These are phyloP conservation scores for Pelobates cultripes DNA, from an alignment of 2,797 vertebrate species.

Conservation along the genomic window DNA sequence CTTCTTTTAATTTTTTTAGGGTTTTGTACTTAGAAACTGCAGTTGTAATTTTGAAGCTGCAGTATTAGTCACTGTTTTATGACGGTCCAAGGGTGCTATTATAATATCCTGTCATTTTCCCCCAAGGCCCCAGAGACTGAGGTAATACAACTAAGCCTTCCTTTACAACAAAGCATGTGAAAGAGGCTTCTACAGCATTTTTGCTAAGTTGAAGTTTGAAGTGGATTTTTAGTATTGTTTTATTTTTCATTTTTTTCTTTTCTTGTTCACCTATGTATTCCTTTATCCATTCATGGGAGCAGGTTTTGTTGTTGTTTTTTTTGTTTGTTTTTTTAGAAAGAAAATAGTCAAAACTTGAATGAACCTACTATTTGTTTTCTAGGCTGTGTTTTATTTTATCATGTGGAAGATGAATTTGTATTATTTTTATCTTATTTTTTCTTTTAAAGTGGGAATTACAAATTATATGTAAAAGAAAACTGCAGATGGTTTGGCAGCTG, in stretches of 20 bases:
- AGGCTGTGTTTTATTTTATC: slow-evolving; percentile 83
- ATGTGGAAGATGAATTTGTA: slow-evolving; percentile 69
- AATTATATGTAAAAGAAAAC: slow-evolving; percentile 47
- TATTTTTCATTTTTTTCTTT: slow-evolving; percentile 72
- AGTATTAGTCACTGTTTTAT: slow-evolving; percentile 77
- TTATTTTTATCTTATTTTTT: slow-evolving; percentile 61
- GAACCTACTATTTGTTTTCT: slow-evolving; percentile 74
- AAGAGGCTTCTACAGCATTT: slow-evolving; percentile 78
- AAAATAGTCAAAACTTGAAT: slow-evolving; percentile 80
- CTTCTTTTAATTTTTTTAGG: slow-evolving; percentile 71
- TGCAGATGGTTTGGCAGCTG: slow-evolving; percentile 76
- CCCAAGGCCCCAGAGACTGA: slow-evolving; percentile 74
- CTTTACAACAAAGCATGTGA: slow-evolving; percentile 70
- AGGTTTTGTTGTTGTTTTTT: slow-evolving; percentile 66
- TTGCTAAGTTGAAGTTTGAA: slow-evolving; percentile 69
- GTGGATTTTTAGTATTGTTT: slow-evolving; percentile 34
- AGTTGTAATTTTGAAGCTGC: slow-evolving; percentile 77
- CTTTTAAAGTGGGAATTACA: slow-evolving; percentile 71
- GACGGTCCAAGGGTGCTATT: slow-evolving; percentile 74
- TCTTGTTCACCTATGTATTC: slow-evolving; percentile 66
- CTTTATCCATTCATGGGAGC: slow-evolving; percentile 77
- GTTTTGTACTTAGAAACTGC: slow-evolving; percentile 73
- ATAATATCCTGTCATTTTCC: slow-evolving; percentile 66
- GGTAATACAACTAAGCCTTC: slow-evolving; percentile 66
- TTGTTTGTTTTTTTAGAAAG: slow-evolving; percentile 59